Percentiles rank a stretch among this genome's conserved stretches.
These are phyloP conservation scores for Belonocnema kinseyi DNA, from an alignment of 1,140 invertebrate genomes.

Conservation along the genomic window DNA sequence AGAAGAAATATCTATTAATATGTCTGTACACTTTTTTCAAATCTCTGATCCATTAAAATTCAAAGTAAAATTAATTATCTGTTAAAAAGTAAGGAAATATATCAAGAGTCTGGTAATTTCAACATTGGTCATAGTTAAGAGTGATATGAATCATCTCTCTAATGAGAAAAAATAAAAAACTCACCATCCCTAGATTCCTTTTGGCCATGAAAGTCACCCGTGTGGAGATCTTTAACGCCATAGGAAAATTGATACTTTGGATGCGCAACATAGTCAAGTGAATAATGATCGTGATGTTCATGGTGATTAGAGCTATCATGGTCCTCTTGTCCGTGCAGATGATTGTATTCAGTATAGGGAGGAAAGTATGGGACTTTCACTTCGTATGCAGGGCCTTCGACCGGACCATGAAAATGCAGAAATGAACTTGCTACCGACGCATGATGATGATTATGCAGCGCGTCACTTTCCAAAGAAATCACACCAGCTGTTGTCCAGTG, in stretches of 20 bases:
- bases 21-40: too few relatives aligned
- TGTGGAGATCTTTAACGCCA: conserved; percentile 81
- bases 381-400: conserved; percentile 62
- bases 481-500: conserved; percentile 47
- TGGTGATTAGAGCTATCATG: conserved; percentile 34
- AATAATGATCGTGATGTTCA: conserved; percentile 46
- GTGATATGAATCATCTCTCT: neutral
- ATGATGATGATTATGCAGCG: conserved; percentile 52
- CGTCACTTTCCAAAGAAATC: conserved; percentile 51
- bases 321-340: conserved; percentile 53
- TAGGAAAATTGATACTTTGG: conserved; percentile 83
- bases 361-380: conserved; percentile 64
- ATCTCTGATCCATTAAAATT: too few relatives aligned
- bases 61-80: too few relatives aligned
- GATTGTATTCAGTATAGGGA: conserved; percentile 52
- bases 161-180: conserved; percentile 1
- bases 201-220: conserved; percentile 79
- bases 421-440: conserved; percentile 64
- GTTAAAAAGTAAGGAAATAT: too few relatives aligned
- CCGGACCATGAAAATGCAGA: conserved; percentile 66
- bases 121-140: neutral
- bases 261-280: conserved; percentile 71
- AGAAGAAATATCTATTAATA: too few relatives aligned
- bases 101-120: too few relatives aligned
- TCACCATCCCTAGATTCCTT: conserved; percentile 75